A percentile compares a stretch with the other conserved stretches of the same genome.
phyloP scores from a whole-genome alignment of 2,888 invertebrate species.

The Junonia oenone region DNA sequence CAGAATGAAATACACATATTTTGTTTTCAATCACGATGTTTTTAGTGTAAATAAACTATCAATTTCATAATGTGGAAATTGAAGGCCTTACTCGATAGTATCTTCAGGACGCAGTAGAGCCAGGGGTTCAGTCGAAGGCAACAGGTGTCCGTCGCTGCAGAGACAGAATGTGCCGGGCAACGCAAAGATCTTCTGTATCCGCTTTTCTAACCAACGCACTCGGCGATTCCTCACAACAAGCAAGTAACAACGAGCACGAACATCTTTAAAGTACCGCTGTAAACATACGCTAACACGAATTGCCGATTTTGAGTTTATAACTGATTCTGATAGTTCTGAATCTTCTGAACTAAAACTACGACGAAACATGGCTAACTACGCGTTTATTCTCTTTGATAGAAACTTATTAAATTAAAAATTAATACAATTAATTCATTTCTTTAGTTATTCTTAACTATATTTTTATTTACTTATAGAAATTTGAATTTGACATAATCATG shows the following conservation, averaged over 20 bases:
- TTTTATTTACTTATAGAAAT: no score
- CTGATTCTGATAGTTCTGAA: slow-evolving; percentile 10
- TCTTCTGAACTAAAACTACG: slow-evolving; percentile 8
- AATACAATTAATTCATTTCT: no score
- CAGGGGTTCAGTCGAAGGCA: slow-evolving; percentile 55
- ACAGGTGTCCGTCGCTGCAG: slow-evolving; percentile 43
- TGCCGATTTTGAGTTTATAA: slow-evolving; percentile 2
- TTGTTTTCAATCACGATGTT: background rate
- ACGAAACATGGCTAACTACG: background rate
- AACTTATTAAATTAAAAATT: no score
- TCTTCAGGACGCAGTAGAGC: slow-evolving; percentile 47
- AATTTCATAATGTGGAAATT: background rate
- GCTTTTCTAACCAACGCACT: slow-evolving; percentile 47
- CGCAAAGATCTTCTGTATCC: slow-evolving; percentile 42
- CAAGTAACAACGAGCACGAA: slow-evolving; percentile 38
- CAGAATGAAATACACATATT: no score
- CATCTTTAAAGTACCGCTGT: slow-evolving; percentile 43
- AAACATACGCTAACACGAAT: slow-evolving; percentile 49
- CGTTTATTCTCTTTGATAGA: background rate
- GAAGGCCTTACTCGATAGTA: slow-evolving; percentile 43
- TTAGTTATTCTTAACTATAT: no score
- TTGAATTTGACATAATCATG: no score
- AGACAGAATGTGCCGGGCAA: slow-evolving; percentile 36
- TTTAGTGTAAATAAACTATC: background rate
- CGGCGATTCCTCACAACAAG: slow-evolving; percentile 34